Percentiles rank a stretch among this genome's conserved stretches.
Conservation (phyloP, 1,140 invertebrate species). For the Habropoda laboriosa region DNA sequence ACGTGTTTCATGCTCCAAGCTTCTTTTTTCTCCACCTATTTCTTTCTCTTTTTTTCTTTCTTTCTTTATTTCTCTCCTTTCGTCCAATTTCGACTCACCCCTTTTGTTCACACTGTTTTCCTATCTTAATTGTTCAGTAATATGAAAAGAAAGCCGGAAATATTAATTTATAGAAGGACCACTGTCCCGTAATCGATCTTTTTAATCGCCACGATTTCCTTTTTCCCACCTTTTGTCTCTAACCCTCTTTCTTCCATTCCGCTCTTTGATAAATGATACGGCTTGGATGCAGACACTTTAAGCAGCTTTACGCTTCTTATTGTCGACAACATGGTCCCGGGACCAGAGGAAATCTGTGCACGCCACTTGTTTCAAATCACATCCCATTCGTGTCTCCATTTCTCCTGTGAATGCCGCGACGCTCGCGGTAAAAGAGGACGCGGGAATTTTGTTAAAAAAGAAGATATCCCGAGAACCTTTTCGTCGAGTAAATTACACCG, state of each 20-base stretch:
- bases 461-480: not conserved
- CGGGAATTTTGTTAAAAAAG: not conserved
- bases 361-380: not conserved
- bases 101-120: not conserved
- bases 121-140: not conserved
- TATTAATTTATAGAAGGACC: not conserved
- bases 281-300: not conserved
- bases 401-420: too few species aligned
- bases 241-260: not conserved
- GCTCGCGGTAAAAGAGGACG: not conserved
- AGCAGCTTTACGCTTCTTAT: not conserved
- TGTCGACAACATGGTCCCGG: not conserved
- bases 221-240: too few species aligned
- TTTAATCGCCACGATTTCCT: not conserved
- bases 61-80: not conserved
- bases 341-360: not conserved
- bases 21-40: too few species aligned
- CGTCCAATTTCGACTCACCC: too few species aligned
- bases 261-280: constrained; percentile 20
- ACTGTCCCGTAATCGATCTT: not conserved
- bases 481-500: not conserved
- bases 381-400: too few species aligned
- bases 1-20: not conserved
- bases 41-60: not conserved
- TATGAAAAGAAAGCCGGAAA: not conserved